Evolutionary conservation across 2,888 invertebrate species (phyloP).

Genomic region (Meiosimyza decipiens): DNA sequence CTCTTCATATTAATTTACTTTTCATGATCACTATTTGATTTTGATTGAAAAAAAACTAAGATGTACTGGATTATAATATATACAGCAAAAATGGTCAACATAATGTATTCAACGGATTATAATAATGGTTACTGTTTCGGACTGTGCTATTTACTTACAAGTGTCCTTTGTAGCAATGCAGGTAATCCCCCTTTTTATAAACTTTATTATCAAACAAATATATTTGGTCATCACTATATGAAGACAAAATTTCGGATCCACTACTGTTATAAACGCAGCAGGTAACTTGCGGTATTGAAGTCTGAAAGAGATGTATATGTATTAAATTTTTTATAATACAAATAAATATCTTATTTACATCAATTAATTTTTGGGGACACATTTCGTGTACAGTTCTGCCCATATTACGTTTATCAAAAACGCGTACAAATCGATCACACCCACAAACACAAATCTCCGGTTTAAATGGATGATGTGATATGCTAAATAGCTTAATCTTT

Average conservation of each 20-base stretch:
- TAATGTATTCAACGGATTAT: too few relatives aligned
- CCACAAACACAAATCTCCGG: slow-evolving; percentile 87
- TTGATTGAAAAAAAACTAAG: too few relatives aligned
- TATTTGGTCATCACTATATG: slow-evolving; percentile 93
- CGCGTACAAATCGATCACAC: slow-evolving; percentile 79
- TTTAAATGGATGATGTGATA: slow-evolving; percentile 84
- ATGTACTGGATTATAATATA: too few relatives aligned
- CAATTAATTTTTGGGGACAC: slow-evolving; percentile 69
- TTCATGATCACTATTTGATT: too few relatives aligned
- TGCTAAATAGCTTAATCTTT: slow-evolving; percentile 85
- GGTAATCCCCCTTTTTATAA: slow-evolving; percentile 67
- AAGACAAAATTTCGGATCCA: slow-evolving; percentile 91
- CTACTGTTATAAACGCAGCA: slow-evolving; percentile 92
- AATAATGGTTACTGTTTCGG: too few relatives aligned
- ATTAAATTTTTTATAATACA: not conserved
- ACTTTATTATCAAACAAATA: slow-evolving; percentile 82
- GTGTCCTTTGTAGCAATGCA: slow-evolving; percentile 75
- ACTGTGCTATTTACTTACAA: slow-evolving; percentile 55
- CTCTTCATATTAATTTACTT: too few relatives aligned
- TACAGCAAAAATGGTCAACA: too few relatives aligned
- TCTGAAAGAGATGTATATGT: slow-evolving; percentile 38
- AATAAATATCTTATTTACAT: slow-evolving; percentile 48
- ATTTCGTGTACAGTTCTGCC: slow-evolving; percentile 70
- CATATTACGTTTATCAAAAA: slow-evolving; percentile 78
- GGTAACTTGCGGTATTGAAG: slow-evolving; percentile 74